These are phyloP conservation scores for Muricea muricata DNA, from an alignment of 92 coral and sea anemone species.

Conservation along the genomic window DNA sequence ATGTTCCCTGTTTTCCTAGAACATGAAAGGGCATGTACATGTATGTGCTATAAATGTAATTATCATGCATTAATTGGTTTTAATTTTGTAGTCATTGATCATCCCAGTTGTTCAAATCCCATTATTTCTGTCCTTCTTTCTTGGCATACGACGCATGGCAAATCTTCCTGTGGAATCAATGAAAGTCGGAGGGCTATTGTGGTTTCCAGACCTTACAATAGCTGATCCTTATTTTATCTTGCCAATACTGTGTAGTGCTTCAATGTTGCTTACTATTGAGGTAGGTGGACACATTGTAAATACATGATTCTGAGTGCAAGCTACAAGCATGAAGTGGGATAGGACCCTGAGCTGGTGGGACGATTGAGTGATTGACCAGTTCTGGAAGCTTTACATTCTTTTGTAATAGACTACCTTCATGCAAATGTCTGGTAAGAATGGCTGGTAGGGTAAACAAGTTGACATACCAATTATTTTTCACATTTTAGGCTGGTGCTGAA, in stretches of 20 bases:
- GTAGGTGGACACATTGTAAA: too few species aligned
- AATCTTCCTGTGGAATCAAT: constrained; percentile 90
- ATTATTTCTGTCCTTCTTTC: constrained; percentile 85
- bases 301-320: too few species aligned
- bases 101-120: constrained; percentile 88
- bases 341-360: too few species aligned
- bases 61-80: background rate
- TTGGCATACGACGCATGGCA: constrained; percentile 91
- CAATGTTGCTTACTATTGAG: constrained; percentile 95
- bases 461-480: background rate
- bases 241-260: constrained; percentile 84
- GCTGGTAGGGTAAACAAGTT: too few species aligned
- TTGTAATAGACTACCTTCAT: too few species aligned
- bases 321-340: too few species aligned
- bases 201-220: constrained; percentile 90
- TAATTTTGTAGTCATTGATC: constrained; percentile 74
- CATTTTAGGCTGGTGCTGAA: constrained; percentile 83
- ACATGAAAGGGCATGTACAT: too few species aligned
- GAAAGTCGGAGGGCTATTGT: constrained; percentile 81
- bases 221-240: constrained; percentile 88
- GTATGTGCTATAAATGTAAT: too few species aligned
- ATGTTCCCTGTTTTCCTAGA: background rate
- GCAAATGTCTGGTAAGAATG: too few species aligned
- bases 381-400: too few species aligned
- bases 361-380: too few species aligned